Evolutionary conservation across 2,888 invertebrate genomes (phyloP).

Genomic region (Ditylenchus weischeri): DNA sequence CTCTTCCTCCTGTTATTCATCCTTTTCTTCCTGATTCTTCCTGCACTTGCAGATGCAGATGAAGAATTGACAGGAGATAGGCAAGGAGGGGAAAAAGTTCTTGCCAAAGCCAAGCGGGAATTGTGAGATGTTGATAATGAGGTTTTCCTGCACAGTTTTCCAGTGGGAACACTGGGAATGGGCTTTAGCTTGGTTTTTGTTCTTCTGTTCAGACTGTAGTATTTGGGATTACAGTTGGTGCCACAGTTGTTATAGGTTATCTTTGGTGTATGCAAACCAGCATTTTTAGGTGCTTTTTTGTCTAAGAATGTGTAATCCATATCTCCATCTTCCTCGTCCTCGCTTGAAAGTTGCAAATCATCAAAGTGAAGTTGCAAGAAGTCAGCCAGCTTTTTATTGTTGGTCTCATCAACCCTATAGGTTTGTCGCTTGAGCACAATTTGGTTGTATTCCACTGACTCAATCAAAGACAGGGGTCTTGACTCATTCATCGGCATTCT

Average conservation of each 20-base stretch:
- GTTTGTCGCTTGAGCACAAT: background rate
- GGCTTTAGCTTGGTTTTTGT: background rate
- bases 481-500: background rate
- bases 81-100: slow-evolving; percentile 4
- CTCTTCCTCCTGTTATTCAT: background rate
- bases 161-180: background rate
- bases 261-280: background rate
- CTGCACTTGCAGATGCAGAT: background rate
- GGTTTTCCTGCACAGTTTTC: background rate
- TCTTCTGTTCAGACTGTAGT: background rate
- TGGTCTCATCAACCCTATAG: background rate
- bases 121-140: background rate
- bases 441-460: background rate
- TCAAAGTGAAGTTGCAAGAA: background rate
- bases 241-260: background rate
- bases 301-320: background rate
- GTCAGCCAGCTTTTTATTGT: background rate
- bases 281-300: background rate
- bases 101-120: background rate
- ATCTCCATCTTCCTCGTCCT: background rate
- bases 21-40: background rate
- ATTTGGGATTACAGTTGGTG: background rate
- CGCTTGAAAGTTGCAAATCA: background rate
- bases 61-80: background rate
- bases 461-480: slow-evolving; percentile 1